phyloP scores from a whole-genome alignment of 2,797 vertebrate genomes.

The Balearica regulorum region DNA sequence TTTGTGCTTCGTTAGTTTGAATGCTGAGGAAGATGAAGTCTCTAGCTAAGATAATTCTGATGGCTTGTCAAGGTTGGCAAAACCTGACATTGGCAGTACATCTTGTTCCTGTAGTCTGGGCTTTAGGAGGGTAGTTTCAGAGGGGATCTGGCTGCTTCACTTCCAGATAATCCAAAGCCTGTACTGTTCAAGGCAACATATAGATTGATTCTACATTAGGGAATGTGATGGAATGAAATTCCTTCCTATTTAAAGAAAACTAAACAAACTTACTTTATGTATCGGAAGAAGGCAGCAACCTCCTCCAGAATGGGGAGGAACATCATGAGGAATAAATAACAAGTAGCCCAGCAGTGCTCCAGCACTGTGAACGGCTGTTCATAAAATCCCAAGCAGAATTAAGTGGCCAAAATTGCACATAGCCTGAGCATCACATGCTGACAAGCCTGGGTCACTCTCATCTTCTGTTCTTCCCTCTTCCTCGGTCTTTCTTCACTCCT shows the following conservation, averaged over 20 bases:
- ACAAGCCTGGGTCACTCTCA: background rate
- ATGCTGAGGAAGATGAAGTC: background rate
- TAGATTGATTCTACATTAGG: background rate
- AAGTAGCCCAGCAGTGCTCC: background rate
- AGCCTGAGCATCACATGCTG: background rate
- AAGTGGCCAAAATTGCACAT: background rate
- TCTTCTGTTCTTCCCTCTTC: background rate
- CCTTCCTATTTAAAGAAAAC: background rate
- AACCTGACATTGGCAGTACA: background rate
- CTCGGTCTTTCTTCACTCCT: background rate
- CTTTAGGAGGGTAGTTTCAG: background rate
- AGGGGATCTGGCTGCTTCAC: background rate
- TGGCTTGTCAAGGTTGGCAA: background rate
- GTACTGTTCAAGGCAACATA: background rate
- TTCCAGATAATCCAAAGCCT: background rate
- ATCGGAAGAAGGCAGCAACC: background rate
- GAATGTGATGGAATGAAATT: background rate
- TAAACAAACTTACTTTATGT: background rate
- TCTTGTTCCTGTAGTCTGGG: background rate
- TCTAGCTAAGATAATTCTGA: slow-evolving; percentile 2
- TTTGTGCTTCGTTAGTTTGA: background rate
- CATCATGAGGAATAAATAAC: background rate
- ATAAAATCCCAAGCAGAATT: background rate
- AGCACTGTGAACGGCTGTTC: background rate
- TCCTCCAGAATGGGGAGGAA: background rate